Percentiles rank a stretch among this genome's conserved stretches.
Conservation (phyloP, 1,140 invertebrate genomes). For the Oryctes rhinoceros region DNA sequence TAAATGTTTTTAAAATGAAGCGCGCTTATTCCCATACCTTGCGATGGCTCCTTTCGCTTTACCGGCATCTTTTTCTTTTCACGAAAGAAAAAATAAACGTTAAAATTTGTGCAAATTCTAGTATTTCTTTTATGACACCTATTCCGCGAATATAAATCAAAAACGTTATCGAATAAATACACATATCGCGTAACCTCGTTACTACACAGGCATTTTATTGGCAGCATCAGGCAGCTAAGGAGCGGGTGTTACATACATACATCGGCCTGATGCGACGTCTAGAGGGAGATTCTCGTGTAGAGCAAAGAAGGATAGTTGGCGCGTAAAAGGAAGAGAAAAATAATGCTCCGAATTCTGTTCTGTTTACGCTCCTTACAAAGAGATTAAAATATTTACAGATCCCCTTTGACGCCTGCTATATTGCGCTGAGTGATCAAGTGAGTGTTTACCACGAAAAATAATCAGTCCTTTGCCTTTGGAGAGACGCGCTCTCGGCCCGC, state of each 20-base stretch:
- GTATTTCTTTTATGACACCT: slow-evolving; percentile 7
- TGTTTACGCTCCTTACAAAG: slow-evolving; percentile 35
- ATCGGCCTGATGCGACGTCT: not conserved
- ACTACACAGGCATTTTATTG: not conserved
- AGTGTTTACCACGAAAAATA: slow-evolving; percentile 36
- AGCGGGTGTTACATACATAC: slow-evolving; percentile 1
- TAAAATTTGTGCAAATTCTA: slow-evolving; percentile 14
- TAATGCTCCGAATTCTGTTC: slow-evolving; percentile 25
- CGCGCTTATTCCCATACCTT: not conserved
- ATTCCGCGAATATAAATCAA: slow-evolving; percentile 32
- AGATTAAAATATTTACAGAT: slow-evolving; percentile 39
- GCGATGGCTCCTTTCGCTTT: no score
- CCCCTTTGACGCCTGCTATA: slow-evolving; percentile 38
- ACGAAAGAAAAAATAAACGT: slow-evolving; percentile 6
- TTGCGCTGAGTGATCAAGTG: slow-evolving; percentile 40
- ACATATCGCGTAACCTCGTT: not conserved
- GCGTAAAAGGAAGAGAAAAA: slow-evolving; percentile 9
- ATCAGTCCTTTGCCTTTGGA: slow-evolving; percentile 37
- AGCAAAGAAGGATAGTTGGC: not conserved
- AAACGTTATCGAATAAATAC: slow-evolving; percentile 32
- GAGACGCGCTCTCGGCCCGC: slow-evolving; percentile 28
- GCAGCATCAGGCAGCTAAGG: not conserved
- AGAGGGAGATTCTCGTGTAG: not conserved
- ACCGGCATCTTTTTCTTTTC: not conserved
- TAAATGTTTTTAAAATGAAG: slow-evolving; percentile 12